These are phyloP conservation scores for Leptopilina clavipes DNA, from an alignment of 1,140 invertebrate species.

Conservation along the genomic window DNA sequence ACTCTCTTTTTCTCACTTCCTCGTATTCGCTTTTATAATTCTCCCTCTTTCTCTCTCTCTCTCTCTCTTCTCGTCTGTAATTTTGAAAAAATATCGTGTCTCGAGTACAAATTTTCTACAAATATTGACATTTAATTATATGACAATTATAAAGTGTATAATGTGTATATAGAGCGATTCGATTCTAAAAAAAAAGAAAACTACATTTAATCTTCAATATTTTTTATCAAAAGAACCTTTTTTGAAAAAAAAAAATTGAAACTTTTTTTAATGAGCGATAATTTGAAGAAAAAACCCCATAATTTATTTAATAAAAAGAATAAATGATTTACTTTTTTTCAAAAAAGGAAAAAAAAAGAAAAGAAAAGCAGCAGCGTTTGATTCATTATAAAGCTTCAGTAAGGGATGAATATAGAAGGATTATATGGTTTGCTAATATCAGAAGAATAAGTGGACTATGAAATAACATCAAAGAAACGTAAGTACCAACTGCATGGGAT, in stretches of 20 bases:
- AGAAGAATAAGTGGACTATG: constrained; percentile 21
- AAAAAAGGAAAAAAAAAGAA: background rate
- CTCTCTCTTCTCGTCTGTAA: background rate
- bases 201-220: too few relatives aligned
- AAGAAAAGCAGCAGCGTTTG: background rate
- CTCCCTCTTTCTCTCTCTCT: background rate
- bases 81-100: background rate
- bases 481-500: constrained; percentile 23
- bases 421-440: constrained; percentile 27
- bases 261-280: too few relatives aligned
- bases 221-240: too few relatives aligned
- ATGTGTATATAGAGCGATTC: too few relatives aligned
- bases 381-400: background rate
- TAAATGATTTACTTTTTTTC: background rate
- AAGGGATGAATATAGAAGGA: background rate
- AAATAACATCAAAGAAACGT: constrained; percentile 23
- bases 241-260: too few relatives aligned
- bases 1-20: too few relatives aligned
- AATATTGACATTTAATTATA: constrained; percentile 7
- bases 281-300: background rate
- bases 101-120: background rate
- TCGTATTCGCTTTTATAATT: too few relatives aligned
- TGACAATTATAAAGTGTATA: too few relatives aligned
- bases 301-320: constrained; percentile 7
- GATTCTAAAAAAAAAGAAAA: too few relatives aligned